phyloP scores from a whole-genome alignment of 2,113 vertebrate genomes.

The Anhinga anhinga region DNA sequence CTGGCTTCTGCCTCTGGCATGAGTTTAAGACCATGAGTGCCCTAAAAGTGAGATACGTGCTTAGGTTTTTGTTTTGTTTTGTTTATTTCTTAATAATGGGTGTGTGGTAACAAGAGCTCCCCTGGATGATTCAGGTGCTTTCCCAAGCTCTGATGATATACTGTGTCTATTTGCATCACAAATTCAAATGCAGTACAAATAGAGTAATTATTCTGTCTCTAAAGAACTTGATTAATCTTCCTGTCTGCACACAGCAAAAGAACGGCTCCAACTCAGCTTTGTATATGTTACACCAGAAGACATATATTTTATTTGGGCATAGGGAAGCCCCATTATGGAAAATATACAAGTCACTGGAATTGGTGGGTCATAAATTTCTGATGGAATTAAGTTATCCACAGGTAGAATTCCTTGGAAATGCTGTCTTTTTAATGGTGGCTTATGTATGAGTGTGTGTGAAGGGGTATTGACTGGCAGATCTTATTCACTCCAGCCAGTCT shows the following conservation, averaged over 20 bases:
- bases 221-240: conserved; percentile 33
- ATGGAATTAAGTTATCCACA: background rate
- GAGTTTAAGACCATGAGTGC: background rate
- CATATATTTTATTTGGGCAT: background rate
- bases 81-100: background rate
- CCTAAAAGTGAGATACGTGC: background rate
- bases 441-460: background rate
- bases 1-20: background rate
- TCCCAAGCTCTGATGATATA: background rate
- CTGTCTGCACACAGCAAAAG: background rate
- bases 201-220: background rate
- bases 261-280: background rate
- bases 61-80: too few species aligned
- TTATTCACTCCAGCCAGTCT: background rate
- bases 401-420: background rate
- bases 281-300: background rate
- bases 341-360: background rate
- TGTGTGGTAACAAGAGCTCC: background rate
- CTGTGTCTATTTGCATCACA: background rate
- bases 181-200: background rate
- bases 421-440: background rate
- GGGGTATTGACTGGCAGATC: background rate
- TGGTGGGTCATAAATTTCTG: background rate
- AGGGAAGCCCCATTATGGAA: background rate
- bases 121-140: background rate